These are phyloP conservation scores for Drosophila lowei DNA, from an alignment of 1,140 invertebrate genomes.

Conservation along the genomic window DNA sequence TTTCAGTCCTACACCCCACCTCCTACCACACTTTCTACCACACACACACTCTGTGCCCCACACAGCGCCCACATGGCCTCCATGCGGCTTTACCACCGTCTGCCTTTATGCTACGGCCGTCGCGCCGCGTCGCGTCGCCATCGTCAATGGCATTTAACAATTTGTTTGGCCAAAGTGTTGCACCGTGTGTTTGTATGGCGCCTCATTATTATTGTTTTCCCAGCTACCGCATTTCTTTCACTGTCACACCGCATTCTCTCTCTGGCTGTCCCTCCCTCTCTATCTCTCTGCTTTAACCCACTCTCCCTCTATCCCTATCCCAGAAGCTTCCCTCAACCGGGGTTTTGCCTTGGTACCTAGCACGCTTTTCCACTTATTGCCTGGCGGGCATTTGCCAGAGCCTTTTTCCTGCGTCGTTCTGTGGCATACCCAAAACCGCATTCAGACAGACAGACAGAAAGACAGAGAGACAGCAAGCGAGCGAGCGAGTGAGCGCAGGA, in stretches of 20 bases:
- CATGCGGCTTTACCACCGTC: conserved; percentile 4
- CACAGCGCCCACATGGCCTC: conserved; percentile 20
- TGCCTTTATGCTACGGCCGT: not conserved
- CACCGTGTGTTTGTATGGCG: conserved; percentile 67
- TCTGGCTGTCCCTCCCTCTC: not conserved
- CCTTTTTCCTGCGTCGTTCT: conserved; percentile 69
- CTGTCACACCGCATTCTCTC: conserved; percentile 8
- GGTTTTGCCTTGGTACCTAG: conserved; percentile 20
- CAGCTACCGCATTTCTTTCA: conserved; percentile 49
- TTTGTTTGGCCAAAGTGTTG: conserved; percentile 65
- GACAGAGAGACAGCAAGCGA: conserved; percentile 41
- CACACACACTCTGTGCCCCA: not conserved
- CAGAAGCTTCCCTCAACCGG: too few relatives aligned
- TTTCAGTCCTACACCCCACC: conserved; percentile 9
- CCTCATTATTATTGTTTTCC: conserved; percentile 72
- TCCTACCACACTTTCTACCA: not conserved
- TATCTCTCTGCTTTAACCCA: not conserved
- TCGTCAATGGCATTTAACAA: conserved; percentile 42
- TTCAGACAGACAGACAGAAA: conserved; percentile 49
- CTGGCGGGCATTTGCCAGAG: conserved; percentile 60
- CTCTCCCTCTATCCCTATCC: too few relatives aligned
- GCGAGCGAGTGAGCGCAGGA: conserved; percentile 1
- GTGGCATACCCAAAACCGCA: conserved; percentile 67
- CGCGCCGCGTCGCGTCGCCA: not conserved
- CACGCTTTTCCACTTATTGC: conserved; percentile 57